Base-by-base conservation (phyloP, 1,140 invertebrate species). In the Drosophila orosa region DNA sequence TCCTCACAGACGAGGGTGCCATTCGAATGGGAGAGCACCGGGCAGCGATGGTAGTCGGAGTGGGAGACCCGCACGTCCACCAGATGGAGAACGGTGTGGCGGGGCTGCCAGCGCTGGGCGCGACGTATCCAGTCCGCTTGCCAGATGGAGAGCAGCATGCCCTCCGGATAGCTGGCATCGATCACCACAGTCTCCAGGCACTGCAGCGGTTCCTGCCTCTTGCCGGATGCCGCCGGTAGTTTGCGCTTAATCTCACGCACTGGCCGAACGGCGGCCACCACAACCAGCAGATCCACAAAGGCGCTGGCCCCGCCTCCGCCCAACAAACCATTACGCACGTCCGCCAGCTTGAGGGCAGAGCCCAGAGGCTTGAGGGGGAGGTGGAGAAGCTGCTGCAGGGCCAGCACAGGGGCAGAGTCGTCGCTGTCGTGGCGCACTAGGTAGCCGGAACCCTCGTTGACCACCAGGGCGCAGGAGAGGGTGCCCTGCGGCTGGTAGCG, bases 381-480 rank as follows among this genome's bases (percentile, higher is more conserved):
- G 44, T 81, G 25, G 87, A 69, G 19, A 93, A 91, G 59, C 25
- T 63, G 15, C 52, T 44, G 62, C 84, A 90, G 58, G 25, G 85
- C 59, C 25, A 73, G 17, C 29, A 78, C 62, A 33, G 89, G 87
- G 3, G 92, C 90, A 17, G 89, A 80, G 52, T 93, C 90, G 0
- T 84, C 47, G 19, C 22, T 9, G 15, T 59, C 56, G 27, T 91
- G 91, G 71, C 94, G 93, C 7, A 80, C 61, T 31, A 93, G 77
- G 15, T 94, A 92, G 3, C 93, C 78, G 4, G 93, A 91, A 13
- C 92, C 93, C 78, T 95, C 94, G 71, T 93, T 94, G 9, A 95
- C 73, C 4, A 90, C 93, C 19, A 95, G 67, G 3, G 85, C 82
- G 42, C 92, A 94, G 4, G 91, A 89, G 29, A 94, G 93, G 5